Conservation (phyloP, 2,113 vertebrate genomes). For the Glaucomys volans region DNA sequence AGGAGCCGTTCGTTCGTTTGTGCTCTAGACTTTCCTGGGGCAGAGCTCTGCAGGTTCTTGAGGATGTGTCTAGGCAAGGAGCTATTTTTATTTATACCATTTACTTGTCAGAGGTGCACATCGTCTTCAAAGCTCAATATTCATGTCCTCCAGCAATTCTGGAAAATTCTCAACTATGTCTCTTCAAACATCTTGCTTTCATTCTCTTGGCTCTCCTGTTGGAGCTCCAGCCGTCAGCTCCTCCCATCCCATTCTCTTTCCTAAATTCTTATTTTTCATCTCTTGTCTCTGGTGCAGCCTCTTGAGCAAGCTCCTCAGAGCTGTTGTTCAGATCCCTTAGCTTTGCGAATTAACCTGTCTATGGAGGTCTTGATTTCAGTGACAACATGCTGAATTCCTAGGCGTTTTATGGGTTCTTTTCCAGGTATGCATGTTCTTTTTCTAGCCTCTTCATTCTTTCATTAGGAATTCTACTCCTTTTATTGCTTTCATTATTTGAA, state of each 20-base stretch:
- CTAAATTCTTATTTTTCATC: background rate
- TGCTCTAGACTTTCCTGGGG: background rate
- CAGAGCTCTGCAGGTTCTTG: background rate
- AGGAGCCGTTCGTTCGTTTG: background rate
- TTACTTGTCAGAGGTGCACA: background rate
- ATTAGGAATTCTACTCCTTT: conserved; percentile 22
- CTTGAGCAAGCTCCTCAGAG: background rate
- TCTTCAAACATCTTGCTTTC: background rate
- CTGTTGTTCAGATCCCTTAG: background rate
- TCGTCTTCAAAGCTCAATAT: background rate
- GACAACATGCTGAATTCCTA: background rate
- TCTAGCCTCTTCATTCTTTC: background rate
- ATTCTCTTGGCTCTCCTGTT: background rate
- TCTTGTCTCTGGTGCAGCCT: background rate
- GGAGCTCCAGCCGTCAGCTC: background rate
- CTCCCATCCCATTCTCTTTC: too few relatives aligned
- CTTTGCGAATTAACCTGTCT: conserved; percentile 53
- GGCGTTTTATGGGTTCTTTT: background rate
- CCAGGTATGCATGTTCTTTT: background rate
- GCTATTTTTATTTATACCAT: background rate
- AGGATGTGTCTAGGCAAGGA: background rate
- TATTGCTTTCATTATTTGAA: conserved; percentile 64
- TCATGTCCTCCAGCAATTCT: background rate
- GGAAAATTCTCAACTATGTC: background rate
- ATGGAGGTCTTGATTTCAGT: conserved; percentile 5